Evolutionary conservation across 2,797 vertebrate species (phyloP).

Genomic region (Chloroceryle amazona): DNA sequence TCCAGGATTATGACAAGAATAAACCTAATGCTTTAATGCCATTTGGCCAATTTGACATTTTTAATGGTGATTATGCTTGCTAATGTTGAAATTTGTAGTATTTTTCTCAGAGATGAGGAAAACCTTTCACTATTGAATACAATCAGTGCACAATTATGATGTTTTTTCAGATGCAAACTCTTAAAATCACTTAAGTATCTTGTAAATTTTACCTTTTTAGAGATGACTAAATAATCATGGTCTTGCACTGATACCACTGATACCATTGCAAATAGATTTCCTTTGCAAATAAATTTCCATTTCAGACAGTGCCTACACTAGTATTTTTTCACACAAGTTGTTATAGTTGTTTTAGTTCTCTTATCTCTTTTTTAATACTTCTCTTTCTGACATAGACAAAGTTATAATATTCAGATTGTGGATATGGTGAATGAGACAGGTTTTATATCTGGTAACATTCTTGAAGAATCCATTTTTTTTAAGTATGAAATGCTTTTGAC

Average conservation of each 20-base stretch:
- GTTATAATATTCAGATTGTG: slow-evolving; percentile 86
- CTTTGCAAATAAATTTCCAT: not conserved
- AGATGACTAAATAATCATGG: not conserved
- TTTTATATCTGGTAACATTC: slow-evolving; percentile 85
- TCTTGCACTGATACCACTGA: not conserved
- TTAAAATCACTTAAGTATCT: not conserved
- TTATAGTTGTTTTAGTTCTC: not conserved
- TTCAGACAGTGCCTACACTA: not conserved
- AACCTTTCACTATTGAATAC: not conserved
- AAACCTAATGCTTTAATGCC: not conserved
- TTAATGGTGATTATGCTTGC: not conserved
- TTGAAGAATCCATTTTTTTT: slow-evolving; percentile 86
- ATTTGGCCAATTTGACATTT: not conserved
- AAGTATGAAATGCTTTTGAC: slow-evolving; percentile 73
- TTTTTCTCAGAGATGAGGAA: not conserved
- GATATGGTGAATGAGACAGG: slow-evolving; percentile 85
- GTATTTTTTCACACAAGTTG: not conserved
- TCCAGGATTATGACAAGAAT: not conserved
- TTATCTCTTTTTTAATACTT: not conserved
- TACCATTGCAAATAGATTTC: not conserved
- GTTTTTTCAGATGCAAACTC: not conserved
- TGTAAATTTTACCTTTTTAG: not conserved
- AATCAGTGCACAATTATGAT: not conserved
- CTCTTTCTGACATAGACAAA: slow-evolving; percentile 77
- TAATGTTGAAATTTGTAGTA: not conserved